Evolutionary conservation across 2,888 invertebrate genomes (phyloP).

Genomic region (Xestia rhomboidea): DNA sequence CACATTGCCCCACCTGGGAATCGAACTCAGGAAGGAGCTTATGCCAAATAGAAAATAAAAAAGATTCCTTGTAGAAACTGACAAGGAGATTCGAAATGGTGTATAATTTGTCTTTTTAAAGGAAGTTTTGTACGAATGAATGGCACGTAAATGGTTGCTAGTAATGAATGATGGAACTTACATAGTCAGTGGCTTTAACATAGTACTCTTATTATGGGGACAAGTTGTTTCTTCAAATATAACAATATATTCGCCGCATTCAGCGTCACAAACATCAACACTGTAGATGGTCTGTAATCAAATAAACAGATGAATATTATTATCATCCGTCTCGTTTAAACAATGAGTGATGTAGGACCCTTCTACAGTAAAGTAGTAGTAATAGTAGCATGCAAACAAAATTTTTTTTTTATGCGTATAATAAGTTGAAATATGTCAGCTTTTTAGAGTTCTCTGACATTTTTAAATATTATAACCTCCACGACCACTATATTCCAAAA

Average conservation of each 20-base stretch:
- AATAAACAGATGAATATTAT: background rate
- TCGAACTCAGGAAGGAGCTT: background rate
- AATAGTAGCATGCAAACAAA: no score
- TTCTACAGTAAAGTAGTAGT: background rate
- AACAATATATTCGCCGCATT: conserved; percentile 45
- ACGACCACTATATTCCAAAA: background rate
- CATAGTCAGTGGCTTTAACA: conserved; percentile 2
- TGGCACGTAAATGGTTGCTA: background rate
- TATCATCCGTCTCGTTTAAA: background rate
- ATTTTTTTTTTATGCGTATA: no score
- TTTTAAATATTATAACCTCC: background rate
- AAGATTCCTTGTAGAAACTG: background rate
- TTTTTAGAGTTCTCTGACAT: background rate
- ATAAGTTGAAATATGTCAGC: background rate
- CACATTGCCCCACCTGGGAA: background rate
- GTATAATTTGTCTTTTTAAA: background rate
- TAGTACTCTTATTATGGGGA: background rate
- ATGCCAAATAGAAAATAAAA: conserved; percentile 1
- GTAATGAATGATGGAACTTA: conserved; percentile 30
- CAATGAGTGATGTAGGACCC: background rate
- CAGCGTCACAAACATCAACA: conserved; percentile 20
- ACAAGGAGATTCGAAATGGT: background rate
- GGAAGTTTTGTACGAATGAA: background rate
- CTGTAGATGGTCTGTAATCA: conserved; percentile 34
- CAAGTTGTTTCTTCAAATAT: conserved; percentile 34